Base-by-base conservation (phyloP, 2,888 invertebrate species). In the Yponomeuta plumbellus region DNA sequence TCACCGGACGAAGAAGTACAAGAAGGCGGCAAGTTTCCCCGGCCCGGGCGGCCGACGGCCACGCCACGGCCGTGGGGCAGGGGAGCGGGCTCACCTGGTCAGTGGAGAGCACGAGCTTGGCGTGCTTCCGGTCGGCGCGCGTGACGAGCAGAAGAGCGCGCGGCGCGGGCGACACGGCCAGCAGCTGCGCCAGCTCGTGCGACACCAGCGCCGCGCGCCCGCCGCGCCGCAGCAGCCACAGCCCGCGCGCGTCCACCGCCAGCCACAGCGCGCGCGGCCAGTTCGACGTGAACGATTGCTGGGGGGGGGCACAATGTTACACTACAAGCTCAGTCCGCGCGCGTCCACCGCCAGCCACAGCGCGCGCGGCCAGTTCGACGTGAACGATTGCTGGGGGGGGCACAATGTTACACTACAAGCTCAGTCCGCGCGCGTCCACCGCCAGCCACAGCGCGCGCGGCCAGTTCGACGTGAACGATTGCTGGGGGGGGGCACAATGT, bases 281-380 rank as follows among this genome's bases (percentile, higher is more conserved):
- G 85, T 97, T 97, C 34, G 98, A 97, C 17, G 98, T 98, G 83
- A 98, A 98, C 13, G 97, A 97, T 95, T 98, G 98, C 96, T 97
- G 84, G 86, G 85, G 68, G 17, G 26, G 11, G 21, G 26, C 1
- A 62, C 13, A 17, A 2, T 17, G 8, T 1, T 52, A 8, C 11
- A 39, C 6, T 39, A 39, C 39, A 39, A 98, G 93, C 22, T 98
- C 98, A 75, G 94, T 94, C 83, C n/a, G n/a, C n/a, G n/a, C n/a
- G 98, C 97, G 87, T 98, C 97, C 66, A 98, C 96, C 23, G 97
- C 98, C 73, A 98, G 90, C 97, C 98, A 97, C 62, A 98, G 91
- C 59, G 96, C 94, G 77, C 98, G 94, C 34, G 98, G 98, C 97
- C 98, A 97, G 85, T 97, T 97, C 26, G 98, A 97, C 17, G 98